These are phyloP conservation scores for Crocuta crocuta DNA, from an alignment of 2,113 vertebrate genomes.

Conservation along the genomic window DNA sequence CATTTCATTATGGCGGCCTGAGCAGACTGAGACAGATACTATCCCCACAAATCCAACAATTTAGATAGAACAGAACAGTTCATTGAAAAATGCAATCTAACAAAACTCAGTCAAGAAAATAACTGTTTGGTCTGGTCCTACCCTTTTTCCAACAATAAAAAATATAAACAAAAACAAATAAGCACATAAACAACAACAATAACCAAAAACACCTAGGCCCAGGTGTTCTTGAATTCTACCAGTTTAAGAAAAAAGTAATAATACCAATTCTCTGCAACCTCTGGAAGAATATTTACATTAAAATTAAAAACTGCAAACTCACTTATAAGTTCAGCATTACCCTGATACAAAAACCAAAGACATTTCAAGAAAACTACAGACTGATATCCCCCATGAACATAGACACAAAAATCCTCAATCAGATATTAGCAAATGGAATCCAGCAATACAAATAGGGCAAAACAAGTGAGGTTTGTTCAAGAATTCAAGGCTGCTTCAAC, in stretches of 20 bases:
- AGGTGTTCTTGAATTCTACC: neutral
- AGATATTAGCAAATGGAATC: neutral
- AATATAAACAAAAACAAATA: neutral
- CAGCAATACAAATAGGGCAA: neutral
- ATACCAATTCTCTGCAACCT: neutral
- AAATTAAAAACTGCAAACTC: neutral
- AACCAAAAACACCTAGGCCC: neutral
- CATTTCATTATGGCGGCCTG: neutral
- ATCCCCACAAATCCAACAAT: neutral
- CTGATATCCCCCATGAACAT: neutral
- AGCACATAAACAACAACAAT: neutral
- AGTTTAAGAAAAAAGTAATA: neutral
- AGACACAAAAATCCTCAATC: neutral
- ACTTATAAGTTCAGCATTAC: neutral
- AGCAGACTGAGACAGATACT: neutral
- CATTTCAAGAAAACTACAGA: neutral
- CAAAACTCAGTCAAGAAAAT: slow-evolving; percentile 14
- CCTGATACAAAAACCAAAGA: neutral
- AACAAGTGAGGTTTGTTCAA: neutral
- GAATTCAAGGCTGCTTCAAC: neutral
- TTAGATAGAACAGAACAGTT: neutral
- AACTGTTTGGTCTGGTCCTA: neutral
- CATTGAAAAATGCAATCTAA: neutral
- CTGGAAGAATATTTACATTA: neutral
- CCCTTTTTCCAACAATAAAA: neutral